These are phyloP conservation scores for Eucriotettix oculatus DNA, from an alignment of 2,888 invertebrate species.

Conservation along the genomic window DNA sequence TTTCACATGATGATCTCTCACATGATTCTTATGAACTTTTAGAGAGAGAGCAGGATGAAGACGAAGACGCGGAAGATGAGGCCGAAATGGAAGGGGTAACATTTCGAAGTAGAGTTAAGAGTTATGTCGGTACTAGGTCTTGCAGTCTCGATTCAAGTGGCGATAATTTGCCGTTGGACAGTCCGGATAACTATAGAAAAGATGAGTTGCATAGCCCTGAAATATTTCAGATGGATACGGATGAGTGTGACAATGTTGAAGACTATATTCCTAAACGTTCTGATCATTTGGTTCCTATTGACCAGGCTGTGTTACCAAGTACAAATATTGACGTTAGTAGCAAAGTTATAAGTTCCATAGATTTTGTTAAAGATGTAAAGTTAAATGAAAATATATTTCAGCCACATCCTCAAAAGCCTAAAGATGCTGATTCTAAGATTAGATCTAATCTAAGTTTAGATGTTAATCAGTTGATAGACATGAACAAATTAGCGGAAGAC, in stretches of 20 bases:
- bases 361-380: background rate
- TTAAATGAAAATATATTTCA: background rate
- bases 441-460: background rate
- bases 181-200: background rate
- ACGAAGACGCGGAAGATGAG: constrained; percentile 26
- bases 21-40: constrained; percentile 78
- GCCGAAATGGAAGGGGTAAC: constrained; percentile 3
- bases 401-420: background rate
- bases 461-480: background rate
- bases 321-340: background rate
- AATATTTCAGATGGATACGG: constrained; percentile 1
- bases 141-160: constrained; percentile 63
- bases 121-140: constrained; percentile 27
- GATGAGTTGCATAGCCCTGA: background rate
- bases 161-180: constrained; percentile 53
- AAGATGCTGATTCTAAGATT: background rate
- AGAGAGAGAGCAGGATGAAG: constrained; percentile 55
- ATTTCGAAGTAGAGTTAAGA: constrained; percentile 1
- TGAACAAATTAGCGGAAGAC: background rate
- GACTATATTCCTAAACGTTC: background rate
- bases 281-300: background rate
- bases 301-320: background rate
- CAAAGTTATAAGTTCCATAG: background rate
- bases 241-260: background rate
- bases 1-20: constrained; percentile 68